A percentile compares a stretch with the other conserved stretches of the same genome.
These are phyloP conservation scores for Harpagoxenus sublaevis DNA, from an alignment of 2,888 invertebrate genomes.

Conservation along the genomic window DNA sequence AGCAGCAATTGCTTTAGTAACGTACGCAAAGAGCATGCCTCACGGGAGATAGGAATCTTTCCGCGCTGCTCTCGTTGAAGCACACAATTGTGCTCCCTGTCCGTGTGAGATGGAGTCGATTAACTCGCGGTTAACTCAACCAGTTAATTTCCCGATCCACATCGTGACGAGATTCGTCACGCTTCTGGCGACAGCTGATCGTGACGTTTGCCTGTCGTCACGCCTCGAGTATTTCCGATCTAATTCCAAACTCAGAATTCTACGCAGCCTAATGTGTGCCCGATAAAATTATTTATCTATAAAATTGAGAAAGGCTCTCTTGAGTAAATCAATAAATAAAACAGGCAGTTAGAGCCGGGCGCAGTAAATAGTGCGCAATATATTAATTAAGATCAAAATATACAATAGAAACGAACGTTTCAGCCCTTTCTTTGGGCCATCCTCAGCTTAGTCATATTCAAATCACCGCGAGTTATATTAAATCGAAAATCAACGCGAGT, in stretches of 20 bases:
- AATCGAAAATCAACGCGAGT: no score
- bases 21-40: background rate
- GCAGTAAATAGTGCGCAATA: no score
- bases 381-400: no score
- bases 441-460: no score
- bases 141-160: constrained; percentile 35
- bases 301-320: no score
- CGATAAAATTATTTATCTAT: background rate
- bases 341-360: no score
- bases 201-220: constrained; percentile 37
- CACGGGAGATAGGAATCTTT: constrained; percentile 33
- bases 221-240: constrained; percentile 4
- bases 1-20: background rate
- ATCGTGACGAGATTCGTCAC: constrained; percentile 6
- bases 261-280: background rate
- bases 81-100: background rate
- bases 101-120: constrained; percentile 30
- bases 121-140: constrained; percentile 40
- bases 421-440: no score
- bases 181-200: constrained; percentile 58
- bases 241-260: background rate
- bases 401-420: no score
- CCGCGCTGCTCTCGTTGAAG: constrained; percentile 3
- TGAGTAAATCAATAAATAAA: no score
- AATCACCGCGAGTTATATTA: no score